phyloP scores from a whole-genome alignment of 2,797 vertebrate species.

The Gymnothorax reevesii region DNA sequence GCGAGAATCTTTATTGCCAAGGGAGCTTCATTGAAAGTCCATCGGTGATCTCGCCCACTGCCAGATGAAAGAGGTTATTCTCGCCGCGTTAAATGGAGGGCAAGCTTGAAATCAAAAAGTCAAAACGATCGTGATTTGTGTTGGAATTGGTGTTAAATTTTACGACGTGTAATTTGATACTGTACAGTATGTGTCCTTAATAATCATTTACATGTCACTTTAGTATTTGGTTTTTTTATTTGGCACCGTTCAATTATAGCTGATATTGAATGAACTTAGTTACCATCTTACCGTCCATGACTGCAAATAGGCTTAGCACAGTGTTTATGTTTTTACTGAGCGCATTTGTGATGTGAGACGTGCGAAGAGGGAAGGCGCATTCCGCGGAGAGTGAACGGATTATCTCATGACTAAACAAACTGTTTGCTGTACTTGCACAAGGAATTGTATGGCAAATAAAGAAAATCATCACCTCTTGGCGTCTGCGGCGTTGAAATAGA shows the following conservation, averaged over 20 bases:
- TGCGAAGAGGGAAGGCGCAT: background rate
- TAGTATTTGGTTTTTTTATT: background rate
- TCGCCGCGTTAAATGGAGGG: background rate
- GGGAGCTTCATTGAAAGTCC: constrained; percentile 16
- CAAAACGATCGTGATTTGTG: background rate
- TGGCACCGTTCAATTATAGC: background rate
- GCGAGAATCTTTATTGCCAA: background rate
- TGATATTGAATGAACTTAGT: background rate
- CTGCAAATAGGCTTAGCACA: background rate
- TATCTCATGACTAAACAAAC: background rate
- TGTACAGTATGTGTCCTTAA: background rate
- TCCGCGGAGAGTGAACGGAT: background rate
- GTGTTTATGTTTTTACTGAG: background rate
- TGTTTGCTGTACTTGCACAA: background rate
- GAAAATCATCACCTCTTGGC: background rate
- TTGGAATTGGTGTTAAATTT: background rate
- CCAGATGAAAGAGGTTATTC: background rate
- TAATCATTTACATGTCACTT: background rate
- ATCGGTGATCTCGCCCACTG: background rate
- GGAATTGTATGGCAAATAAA: background rate
- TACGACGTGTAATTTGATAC: background rate
- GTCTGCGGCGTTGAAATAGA: background rate
- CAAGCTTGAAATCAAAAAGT: background rate
- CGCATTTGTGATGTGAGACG: background rate
- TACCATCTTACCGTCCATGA: background rate